These are phyloP conservation scores for Pelecanoides urinatrix DNA, from an alignment of 2,113 vertebrate species.

Conservation along the genomic window DNA sequence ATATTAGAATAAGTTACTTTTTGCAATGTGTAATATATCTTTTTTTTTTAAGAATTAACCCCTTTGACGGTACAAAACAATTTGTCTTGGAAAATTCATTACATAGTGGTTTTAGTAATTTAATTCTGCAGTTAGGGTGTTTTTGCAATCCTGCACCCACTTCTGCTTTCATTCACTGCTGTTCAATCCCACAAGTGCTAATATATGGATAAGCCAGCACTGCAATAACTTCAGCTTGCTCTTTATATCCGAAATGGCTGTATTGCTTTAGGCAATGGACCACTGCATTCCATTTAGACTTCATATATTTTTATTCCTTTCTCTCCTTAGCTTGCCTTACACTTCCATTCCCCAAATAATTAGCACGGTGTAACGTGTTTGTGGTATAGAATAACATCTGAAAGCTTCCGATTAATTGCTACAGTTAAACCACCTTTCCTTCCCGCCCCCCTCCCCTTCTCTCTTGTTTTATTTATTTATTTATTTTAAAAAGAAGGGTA, in stretches of 20 bases:
- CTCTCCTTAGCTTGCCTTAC: neutral
- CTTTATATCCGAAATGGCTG: neutral
- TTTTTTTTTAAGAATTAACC: neutral
- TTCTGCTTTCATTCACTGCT: neutral
- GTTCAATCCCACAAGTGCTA: neutral
- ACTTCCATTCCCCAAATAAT: neutral
- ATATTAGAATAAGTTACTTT: neutral
- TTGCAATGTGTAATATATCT: neutral
- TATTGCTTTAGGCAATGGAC: constrained; percentile 4
- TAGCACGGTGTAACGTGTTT: neutral
- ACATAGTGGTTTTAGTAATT: neutral
- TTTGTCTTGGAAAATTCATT: neutral
- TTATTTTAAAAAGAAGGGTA: neutral
- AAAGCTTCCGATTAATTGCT: neutral
- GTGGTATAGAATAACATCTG: neutral
- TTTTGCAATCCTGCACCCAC: neutral
- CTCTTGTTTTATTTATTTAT: neutral
- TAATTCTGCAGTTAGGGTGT: neutral
- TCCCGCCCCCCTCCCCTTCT: rapidly evolving
- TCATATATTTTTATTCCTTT: neutral
- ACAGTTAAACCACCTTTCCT: neutral
- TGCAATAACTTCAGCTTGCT: neutral
- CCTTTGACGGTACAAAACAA: neutral
- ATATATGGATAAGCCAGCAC: neutral
- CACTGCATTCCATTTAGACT: neutral